phyloP scores from a whole-genome alignment of 2,888 invertebrate species.

The Selenia dentaria region DNA sequence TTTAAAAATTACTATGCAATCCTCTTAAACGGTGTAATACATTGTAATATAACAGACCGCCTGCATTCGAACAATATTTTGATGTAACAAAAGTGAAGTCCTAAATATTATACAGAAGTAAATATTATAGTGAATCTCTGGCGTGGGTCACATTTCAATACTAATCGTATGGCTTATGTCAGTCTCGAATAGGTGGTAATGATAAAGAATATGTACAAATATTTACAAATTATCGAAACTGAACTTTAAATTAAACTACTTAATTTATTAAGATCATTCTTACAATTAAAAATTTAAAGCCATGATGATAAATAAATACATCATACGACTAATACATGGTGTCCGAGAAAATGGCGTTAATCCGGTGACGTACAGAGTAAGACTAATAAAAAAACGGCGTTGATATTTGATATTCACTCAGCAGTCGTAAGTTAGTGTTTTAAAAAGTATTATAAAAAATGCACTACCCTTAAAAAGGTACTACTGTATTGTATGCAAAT shows the following conservation, averaged over 20 bases:
- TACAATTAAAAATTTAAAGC: conserved; percentile 50
- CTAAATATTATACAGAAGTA: not conserved
- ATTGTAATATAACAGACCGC: too few species aligned
- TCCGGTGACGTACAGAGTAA: too few species aligned
- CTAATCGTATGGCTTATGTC: conserved; percentile 64
- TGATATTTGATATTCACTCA: too few species aligned
- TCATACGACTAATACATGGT: not conserved
- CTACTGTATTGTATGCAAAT: too few species aligned
- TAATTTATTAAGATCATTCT: conserved; percentile 34
- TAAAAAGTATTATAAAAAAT: too few species aligned
- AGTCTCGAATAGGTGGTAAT: conserved; percentile 69
- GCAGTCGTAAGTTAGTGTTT: too few species aligned
- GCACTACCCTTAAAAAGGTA: too few species aligned
- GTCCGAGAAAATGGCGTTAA: too few species aligned
- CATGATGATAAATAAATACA: conserved; percentile 15
- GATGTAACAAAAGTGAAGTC: not conserved
- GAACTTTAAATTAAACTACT: conserved; percentile 42
- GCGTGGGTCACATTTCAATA: conserved; percentile 32
- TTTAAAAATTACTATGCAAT: too few species aligned
- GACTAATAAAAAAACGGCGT: too few species aligned
- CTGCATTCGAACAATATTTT: too few species aligned
- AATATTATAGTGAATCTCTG: conserved; percentile 29
- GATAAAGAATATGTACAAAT: conserved; percentile 45
- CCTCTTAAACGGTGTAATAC: too few species aligned
- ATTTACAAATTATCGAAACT: conserved; percentile 62